phyloP scores from a whole-genome alignment of 2,888 invertebrate species.

The Eristalis pertinax region DNA sequence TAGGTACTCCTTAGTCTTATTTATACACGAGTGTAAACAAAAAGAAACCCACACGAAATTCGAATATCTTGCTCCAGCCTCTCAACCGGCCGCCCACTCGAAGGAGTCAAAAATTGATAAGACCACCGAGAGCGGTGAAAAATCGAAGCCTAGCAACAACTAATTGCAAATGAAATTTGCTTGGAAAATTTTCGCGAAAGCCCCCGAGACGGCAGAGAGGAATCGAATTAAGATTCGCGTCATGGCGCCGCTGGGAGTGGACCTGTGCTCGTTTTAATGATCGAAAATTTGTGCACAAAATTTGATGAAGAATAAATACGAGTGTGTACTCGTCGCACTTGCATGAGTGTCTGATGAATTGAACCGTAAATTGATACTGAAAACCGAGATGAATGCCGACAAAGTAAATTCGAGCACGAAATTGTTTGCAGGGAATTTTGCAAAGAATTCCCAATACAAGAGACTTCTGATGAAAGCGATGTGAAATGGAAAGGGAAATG shows the following conservation, averaged over 20 bases:
- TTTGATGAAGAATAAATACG: neutral
- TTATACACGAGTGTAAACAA: conserved; percentile 49
- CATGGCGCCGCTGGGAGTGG: neutral
- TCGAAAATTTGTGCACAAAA: neutral
- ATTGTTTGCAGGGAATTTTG: neutral
- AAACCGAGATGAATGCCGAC: neutral
- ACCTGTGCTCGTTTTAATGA: neutral
- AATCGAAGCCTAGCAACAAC: conserved; percentile 12
- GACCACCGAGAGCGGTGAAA: neutral
- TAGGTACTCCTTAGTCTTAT: conserved; percentile 22
- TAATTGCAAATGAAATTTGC: conserved; percentile 42
- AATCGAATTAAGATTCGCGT: conserved; percentile 28
- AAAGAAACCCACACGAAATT: conserved; percentile 22
- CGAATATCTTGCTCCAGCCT: neutral
- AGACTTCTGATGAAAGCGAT: neutral
- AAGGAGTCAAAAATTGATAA: conserved; percentile 19
- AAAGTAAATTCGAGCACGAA: neutral
- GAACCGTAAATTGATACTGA: neutral
- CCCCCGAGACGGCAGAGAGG: neutral
- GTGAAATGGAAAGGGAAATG: neutral
- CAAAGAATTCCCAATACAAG: neutral
- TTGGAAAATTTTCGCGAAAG: neutral
- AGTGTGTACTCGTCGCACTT: neutral
- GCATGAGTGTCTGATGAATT: neutral
- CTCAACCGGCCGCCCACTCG: neutral